phyloP scores from a whole-genome alignment of 2,113 vertebrate species.

The Elanoides forficatus region DNA sequence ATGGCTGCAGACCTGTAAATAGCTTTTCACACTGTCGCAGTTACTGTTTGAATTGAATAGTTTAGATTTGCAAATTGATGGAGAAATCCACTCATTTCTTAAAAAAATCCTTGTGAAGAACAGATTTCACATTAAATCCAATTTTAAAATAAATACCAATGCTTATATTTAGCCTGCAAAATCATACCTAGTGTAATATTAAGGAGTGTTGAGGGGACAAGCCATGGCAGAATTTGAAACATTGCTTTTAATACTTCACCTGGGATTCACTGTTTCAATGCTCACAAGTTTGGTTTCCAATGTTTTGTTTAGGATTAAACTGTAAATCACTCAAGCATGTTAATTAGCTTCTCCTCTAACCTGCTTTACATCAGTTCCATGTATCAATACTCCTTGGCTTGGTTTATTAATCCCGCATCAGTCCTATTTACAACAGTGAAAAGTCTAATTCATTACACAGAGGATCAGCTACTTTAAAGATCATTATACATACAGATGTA shows the following conservation, averaged over 20 bases:
- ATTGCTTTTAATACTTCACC: slow-evolving; percentile 46
- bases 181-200: not conserved
- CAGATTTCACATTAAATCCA: slow-evolving; percentile 8
- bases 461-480: slow-evolving; percentile 24
- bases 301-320: slow-evolving; percentile 61
- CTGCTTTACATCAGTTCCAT: slow-evolving; percentile 59
- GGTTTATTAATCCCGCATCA: slow-evolving; percentile 69
- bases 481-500: slow-evolving; percentile 59
- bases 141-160: not conserved
- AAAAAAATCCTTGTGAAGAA: not conserved
- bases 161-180: not conserved
- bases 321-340: slow-evolving; percentile 61
- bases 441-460: slow-evolving; percentile 59
- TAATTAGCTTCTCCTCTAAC: slow-evolving; percentile 70
- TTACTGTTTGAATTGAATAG: slow-evolving; percentile 57
- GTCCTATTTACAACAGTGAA: slow-evolving; percentile 51
- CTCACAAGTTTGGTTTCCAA: slow-evolving; percentile 55
- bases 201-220: not conserved
- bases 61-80: slow-evolving; percentile 70
- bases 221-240: slow-evolving; percentile 11
- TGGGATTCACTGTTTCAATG: slow-evolving; percentile 5
- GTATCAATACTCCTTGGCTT: slow-evolving; percentile 62
- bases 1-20: slow-evolving; percentile 68
- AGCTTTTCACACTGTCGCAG: slow-evolving; percentile 52
- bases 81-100: slow-evolving; percentile 51